Evolutionary conservation across 2,113 vertebrate genomes (phyloP).

Genomic region (Antechinus flavipes): DNA sequence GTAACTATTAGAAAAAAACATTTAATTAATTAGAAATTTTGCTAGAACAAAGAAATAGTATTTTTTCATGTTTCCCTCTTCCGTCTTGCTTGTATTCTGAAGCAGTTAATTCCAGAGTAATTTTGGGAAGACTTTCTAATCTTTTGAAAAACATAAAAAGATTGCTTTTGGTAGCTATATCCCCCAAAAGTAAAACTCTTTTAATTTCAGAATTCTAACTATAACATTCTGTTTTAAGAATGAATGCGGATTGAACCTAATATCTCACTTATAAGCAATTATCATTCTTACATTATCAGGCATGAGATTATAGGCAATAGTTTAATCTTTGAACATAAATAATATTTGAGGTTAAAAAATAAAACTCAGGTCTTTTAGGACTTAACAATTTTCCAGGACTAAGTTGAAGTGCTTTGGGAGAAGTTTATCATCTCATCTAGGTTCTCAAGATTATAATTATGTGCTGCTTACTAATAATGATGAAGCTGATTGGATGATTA

Average conservation of each 20-base stretch:
- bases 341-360: background rate
- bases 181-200: slow-evolving; percentile 5
- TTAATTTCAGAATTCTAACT: slow-evolving; percentile 41
- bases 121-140: slow-evolving; percentile 26
- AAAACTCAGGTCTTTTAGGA: background rate
- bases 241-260: background rate
- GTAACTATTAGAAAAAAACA: slow-evolving; percentile 33
- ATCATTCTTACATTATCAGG: background rate
- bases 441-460: background rate
- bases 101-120: slow-evolving; percentile 15
- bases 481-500: background rate
- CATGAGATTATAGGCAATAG: slow-evolving; percentile 24
- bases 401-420: background rate
- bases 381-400: background rate
- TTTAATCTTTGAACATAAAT: slow-evolving; percentile 17
- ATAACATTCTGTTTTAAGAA: background rate
- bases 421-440: slow-evolving; percentile 6
- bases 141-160: slow-evolving; percentile 4
- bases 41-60: background rate
- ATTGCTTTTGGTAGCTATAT: slow-evolving; percentile 49
- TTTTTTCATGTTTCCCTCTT: background rate
- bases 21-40: slow-evolving; percentile 36
- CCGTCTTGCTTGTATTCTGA: background rate
- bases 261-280: background rate
- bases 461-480: background rate